phyloP scores from a whole-genome alignment of 2,888 invertebrate species.

The Chrysodeixis includens region DNA sequence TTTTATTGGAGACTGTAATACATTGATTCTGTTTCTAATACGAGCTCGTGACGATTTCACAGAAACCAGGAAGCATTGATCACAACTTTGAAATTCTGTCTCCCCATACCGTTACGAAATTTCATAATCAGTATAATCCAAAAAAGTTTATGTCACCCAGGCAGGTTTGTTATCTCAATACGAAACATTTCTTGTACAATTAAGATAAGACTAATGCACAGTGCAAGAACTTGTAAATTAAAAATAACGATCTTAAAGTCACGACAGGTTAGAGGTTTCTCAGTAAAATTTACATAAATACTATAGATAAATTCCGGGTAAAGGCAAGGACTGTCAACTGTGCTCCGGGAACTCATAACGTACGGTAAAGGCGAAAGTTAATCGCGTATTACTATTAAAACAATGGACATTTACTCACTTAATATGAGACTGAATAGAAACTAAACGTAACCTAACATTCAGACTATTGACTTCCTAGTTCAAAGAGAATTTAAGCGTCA shows the following conservation, averaged over 20 bases:
- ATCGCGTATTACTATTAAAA: constrained; percentile 31
- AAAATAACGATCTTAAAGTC: constrained; percentile 60
- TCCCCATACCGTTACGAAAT: constrained; percentile 19
- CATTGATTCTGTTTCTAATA: constrained; percentile 9
- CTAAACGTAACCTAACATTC: constrained; percentile 11
- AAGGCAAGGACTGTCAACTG: constrained; percentile 44
- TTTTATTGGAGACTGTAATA: constrained; percentile 23
- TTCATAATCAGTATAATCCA: constrained; percentile 27
- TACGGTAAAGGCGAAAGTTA: constrained; percentile 49
- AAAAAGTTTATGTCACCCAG: constrained; percentile 22
- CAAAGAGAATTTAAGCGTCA: constrained; percentile 4
- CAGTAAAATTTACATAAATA: constrained; percentile 63
- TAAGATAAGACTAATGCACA: constrained; percentile 65
- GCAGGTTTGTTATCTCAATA: constrained; percentile 54
- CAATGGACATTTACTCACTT: constrained; percentile 30
- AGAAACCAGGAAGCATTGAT: neutral
- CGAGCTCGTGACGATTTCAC: neutral
- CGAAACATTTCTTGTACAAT: constrained; percentile 60
- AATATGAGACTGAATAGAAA: constrained; percentile 18
- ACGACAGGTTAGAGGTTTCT: constrained; percentile 64
- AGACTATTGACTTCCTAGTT: constrained; percentile 5
- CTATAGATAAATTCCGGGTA: constrained; percentile 56
- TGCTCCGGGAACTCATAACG: constrained; percentile 28
- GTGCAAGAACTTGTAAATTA: constrained; percentile 65
- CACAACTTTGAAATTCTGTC: neutral